Conservation (phyloP, 1,140 invertebrate genomes). For the Drosophila hydei region DNA sequence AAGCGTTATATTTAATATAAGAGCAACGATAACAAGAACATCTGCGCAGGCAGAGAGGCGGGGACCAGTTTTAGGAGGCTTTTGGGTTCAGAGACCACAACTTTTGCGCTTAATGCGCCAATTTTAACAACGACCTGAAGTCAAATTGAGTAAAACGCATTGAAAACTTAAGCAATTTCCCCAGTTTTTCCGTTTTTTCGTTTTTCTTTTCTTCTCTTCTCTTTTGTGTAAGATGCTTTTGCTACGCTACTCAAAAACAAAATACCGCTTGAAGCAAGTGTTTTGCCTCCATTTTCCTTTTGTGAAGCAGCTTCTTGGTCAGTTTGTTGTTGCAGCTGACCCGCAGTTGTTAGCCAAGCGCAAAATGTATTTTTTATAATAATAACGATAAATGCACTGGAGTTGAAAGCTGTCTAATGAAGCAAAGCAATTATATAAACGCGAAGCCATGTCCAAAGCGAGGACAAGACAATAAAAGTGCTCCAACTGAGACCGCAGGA, state of each 20-base stretch:
- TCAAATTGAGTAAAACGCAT: constrained; percentile 81
- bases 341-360: constrained; percentile 54
- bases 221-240: too few species aligned
- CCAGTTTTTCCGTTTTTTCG: constrained; percentile 44
- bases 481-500: constrained; percentile 2
- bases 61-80: constrained; percentile 56
- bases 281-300: constrained; percentile 32
- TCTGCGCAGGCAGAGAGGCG: neutral
- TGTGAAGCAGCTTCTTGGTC: constrained; percentile 1
- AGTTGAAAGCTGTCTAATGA: constrained; percentile 78
- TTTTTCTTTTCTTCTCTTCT: constrained; percentile 17
- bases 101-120: constrained; percentile 72
- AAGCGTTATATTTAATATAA: constrained; percentile 75
- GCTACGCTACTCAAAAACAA: constrained; percentile 1
- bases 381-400: constrained; percentile 64
- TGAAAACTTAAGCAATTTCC: constrained; percentile 79
- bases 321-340: constrained; percentile 66
- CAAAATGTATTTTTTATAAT: constrained; percentile 62
- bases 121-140: constrained; percentile 76
- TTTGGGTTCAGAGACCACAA: constrained; percentile 49
- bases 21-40: constrained; percentile 54
- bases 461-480: constrained; percentile 20
- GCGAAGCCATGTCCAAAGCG: too few species aligned
- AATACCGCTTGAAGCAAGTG: constrained; percentile 48
- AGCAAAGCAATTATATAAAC: constrained; percentile 73